A percentile compares a stretch with the other conserved stretches of the same genome.
Evolutionary conservation across 2,797 vertebrate genomes (phyloP).

Genomic region (Kryptopterus vitreolus): DNA sequence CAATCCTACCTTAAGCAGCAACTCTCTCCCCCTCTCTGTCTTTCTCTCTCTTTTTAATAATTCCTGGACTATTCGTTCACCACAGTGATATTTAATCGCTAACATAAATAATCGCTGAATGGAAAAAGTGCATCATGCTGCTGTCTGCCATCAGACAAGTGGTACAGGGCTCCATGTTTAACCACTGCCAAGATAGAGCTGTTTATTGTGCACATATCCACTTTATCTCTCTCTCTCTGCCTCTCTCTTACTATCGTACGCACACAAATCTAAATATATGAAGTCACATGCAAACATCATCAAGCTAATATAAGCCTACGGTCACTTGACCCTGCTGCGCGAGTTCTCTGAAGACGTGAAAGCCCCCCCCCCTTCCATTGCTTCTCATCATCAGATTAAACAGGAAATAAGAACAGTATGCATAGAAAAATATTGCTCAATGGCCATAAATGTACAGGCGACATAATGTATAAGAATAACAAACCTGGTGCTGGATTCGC

Average conservation of each 20-base stretch:
- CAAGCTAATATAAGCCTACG: slow-evolving; percentile 10
- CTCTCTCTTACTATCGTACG: slow-evolving; percentile 4
- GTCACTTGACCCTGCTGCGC: background rate
- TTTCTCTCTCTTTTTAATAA: slow-evolving; percentile 29
- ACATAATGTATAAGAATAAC: slow-evolving; percentile 55
- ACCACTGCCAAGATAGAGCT: slow-evolving; percentile 4
- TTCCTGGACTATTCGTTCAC: slow-evolving; percentile 50
- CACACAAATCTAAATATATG: slow-evolving; percentile 52
- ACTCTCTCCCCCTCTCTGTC: slow-evolving; percentile 48
- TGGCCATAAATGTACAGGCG: slow-evolving; percentile 20
- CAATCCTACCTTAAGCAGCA: slow-evolving; percentile 14
- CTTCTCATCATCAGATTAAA: background rate
- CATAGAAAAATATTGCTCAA: slow-evolving; percentile 33
- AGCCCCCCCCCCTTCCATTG: background rate
- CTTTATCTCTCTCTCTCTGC: background rate
- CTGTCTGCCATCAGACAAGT: slow-evolving; percentile 47
- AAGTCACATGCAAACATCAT: slow-evolving; percentile 25
- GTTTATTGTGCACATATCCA: slow-evolving; percentile 12
- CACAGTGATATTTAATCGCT: slow-evolving; percentile 68
- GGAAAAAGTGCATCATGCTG: slow-evolving; percentile 73
- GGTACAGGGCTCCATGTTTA: slow-evolving; percentile 10
- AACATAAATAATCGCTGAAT: slow-evolving; percentile 76
- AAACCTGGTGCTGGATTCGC: slow-evolving; percentile 75
- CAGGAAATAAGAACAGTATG: background rate
- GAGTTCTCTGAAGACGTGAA: background rate